These are phyloP conservation scores for Sialia sialis DNA, from an alignment of 2,113 vertebrate genomes.

Conservation along the genomic window DNA sequence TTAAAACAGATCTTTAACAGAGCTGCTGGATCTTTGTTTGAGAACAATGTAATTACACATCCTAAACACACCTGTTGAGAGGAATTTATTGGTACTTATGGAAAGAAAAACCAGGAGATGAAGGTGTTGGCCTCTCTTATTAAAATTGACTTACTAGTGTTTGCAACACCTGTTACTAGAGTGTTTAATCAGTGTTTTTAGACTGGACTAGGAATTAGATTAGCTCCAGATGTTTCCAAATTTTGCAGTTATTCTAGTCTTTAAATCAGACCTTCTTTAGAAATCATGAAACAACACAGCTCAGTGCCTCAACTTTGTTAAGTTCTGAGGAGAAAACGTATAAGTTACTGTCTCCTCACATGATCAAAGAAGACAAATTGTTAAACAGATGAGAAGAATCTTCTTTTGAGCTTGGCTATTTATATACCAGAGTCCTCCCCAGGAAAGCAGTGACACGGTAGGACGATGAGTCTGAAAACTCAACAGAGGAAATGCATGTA, in stretches of 20 bases:
- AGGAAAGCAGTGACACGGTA: not conserved
- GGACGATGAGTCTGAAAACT: slow-evolving; percentile 20
- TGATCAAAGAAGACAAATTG: not conserved
- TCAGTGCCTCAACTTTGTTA: not conserved
- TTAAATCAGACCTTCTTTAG: not conserved
- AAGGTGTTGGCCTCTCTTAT: slow-evolving; percentile 54
- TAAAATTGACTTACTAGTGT: slow-evolving; percentile 61
- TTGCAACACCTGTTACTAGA: slow-evolving; percentile 55
- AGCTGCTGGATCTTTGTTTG: not conserved
- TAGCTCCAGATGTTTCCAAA: slow-evolving; percentile 61
- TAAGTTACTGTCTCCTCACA: not conserved
- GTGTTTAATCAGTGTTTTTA: slow-evolving; percentile 35
- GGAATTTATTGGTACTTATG: slow-evolving; percentile 45
- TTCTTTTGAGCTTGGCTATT: slow-evolving; percentile 22
- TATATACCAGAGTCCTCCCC: not conserved
- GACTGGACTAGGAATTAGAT: slow-evolving; percentile 18
- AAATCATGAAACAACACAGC: not conserved
- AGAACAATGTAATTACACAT: not conserved
- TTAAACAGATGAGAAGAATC: not conserved
- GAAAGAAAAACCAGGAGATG: slow-evolving; percentile 27
- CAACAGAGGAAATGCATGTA: slow-evolving; percentile 20
- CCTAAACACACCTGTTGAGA: slow-evolving; percentile 33
- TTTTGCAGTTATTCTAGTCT: not conserved
- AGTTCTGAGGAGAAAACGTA: slow-evolving; percentile 4
- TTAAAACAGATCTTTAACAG: not conserved